Percentiles rank a stretch among this genome's conserved stretches.
phyloP scores from a whole-genome alignment of 2,797 vertebrate species.

The Sebastes diploproa region DNA sequence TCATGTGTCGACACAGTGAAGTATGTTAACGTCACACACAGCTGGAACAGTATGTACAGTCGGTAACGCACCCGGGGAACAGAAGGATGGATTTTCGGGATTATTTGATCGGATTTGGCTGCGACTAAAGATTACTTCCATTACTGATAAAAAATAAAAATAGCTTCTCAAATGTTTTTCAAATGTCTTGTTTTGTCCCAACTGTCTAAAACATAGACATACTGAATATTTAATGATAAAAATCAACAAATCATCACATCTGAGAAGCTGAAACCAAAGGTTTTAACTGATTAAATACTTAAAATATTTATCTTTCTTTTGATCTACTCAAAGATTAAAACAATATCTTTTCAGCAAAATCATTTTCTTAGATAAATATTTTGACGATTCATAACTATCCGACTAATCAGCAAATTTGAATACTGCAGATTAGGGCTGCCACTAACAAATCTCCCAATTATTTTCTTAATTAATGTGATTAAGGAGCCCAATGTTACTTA shows the following conservation, averaged over 20 bases:
- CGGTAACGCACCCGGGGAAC: neutral
- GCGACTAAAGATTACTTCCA: neutral
- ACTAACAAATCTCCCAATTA: neutral
- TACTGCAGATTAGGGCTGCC: no score
- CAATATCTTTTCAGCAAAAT: neutral
- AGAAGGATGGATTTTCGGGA: no score
- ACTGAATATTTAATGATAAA: neutral
- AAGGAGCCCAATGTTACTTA: neutral
- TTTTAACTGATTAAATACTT: neutral
- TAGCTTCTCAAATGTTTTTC: neutral
- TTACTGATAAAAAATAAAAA: neutral
- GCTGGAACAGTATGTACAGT: conserved; percentile 13
- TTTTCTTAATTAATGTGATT: neutral
- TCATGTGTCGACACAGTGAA: neutral
- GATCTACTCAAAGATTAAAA: neutral
- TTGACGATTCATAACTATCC: neutral
- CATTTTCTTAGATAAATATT: neutral
- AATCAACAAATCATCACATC: neutral
- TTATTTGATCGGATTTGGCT: neutral
- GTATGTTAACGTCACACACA: neutral
- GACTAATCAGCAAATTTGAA: neutral
- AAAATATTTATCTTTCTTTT: neutral
- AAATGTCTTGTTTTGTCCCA: neutral
- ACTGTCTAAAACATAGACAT: neutral
- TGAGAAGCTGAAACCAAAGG: neutral